Percentiles rank a stretch among this genome's conserved stretches.
These are phyloP conservation scores for Drosophila kikkawai DNA, from an alignment of 1,140 invertebrate species.

Conservation along the genomic window DNA sequence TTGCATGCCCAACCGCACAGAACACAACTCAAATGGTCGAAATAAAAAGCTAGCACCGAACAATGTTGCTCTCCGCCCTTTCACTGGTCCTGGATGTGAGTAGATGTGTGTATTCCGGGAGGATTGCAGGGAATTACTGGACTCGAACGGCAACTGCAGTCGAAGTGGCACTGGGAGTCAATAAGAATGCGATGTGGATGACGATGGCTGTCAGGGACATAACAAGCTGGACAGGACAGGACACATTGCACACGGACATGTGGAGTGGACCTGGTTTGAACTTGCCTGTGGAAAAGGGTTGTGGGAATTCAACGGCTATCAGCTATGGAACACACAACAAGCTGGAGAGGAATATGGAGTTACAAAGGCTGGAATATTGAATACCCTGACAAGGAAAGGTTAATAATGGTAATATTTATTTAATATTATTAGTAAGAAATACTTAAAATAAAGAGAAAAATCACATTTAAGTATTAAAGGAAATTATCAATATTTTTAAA, in stretches of 20 bases:
- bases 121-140: constrained; percentile 3
- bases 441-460: neutral
- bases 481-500: neutral
- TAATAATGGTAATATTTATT: too few relatives aligned
- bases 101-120: constrained; percentile 3
- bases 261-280: constrained; percentile 20
- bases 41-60: constrained; percentile 68
- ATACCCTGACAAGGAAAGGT: neutral
- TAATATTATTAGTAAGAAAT: too few relatives aligned
- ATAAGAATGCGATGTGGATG: constrained; percentile 78
- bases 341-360: neutral
- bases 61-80: constrained; percentile 54
- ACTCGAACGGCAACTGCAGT: constrained; percentile 39
- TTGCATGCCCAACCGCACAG: constrained; percentile 71
- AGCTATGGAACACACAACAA: constrained; percentile 40
- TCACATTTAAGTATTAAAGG: neutral
- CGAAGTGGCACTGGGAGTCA: constrained; percentile 77
- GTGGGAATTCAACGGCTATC: constrained; percentile 46
- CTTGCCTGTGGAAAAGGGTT: constrained; percentile 4
- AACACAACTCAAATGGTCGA: constrained; percentile 56
- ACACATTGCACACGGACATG: constrained; percentile 43
- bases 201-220: constrained; percentile 69
- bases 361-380: neutral
- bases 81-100: neutral
- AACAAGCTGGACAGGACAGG: constrained; percentile 71